Evolutionary conservation across 1,140 invertebrate species (phyloP), one percentile per base, ranked within the genome.

Genomic region (Ephestia elutella): DNA sequence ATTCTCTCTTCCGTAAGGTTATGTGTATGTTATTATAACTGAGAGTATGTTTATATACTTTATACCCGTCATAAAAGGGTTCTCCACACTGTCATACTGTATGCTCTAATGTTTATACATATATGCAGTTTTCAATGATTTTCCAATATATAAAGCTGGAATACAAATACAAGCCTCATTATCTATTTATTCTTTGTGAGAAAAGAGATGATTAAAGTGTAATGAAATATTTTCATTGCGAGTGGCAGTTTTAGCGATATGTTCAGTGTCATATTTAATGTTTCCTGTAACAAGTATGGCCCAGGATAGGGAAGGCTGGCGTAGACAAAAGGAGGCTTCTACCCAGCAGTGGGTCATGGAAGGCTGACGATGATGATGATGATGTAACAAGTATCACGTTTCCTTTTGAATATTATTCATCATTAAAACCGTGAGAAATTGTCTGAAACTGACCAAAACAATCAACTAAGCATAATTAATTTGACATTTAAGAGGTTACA

Each of bases 341-440:
- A n/a, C n/a, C n/a, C n/a, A n/a, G n/a, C n/a, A n/a, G n/a, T n/a
- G n/a, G n/a, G n/a, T n/a, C n/a, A n/a, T n/a, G n/a, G n/a, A n/a
- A n/a, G n/a, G n/a, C n/a, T n/a, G n/a, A n/a, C n/a, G n/a, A n/a
- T n/a, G n/a, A n/a, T n/a, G n/a, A n/a, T n/a, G n/a, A n/a, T n/a
- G n/a, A n/a, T n/a, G n/a, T n/a, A n/a, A n/a, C n/a, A n/a, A 13
- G 32, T 38, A 38, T 38, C 32, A 44, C n/a, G 51, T 54, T 13
- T 51, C 19, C 48, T 20, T 49, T 15, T 1, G 19, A 19, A 11
- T 49, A 5, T 9, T 17, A 49, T 18, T 49, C 2, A 25, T 25
- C 21, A 21, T 51, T 51, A 3, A 13, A 19, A 49, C 56, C 60
- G 56, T 62, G 60, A 62, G 60, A 62, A 62, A 54, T 56, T 4